A percentile compares a stretch with the other conserved stretches of the same genome.
Evolutionary conservation across 2,113 vertebrate genomes (phyloP).

Genomic region (Pelecanoides urinatrix): DNA sequence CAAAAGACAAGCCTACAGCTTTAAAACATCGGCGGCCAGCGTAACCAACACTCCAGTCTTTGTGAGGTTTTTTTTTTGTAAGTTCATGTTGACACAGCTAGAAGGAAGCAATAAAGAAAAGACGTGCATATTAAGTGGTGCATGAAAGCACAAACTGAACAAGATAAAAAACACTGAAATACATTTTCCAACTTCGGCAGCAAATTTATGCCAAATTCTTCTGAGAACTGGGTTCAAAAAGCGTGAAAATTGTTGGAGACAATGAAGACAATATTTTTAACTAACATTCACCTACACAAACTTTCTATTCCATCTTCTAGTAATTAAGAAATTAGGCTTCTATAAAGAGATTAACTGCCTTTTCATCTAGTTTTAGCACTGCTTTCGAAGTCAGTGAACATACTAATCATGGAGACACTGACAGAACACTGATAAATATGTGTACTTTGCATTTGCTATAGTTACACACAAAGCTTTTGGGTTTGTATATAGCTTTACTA

Average conservation of each 20-base stretch:
- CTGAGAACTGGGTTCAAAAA: neutral
- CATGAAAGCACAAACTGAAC: neutral
- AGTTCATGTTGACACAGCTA: neutral
- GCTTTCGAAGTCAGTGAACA: neutral
- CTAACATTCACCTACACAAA: neutral
- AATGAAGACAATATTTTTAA: neutral
- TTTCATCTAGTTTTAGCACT: neutral
- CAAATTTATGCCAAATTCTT: neutral
- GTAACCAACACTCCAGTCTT: neutral
- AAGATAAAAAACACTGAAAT: neutral
- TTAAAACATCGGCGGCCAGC: neutral
- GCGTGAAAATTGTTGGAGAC: neutral
- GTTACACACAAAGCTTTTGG: neutral
- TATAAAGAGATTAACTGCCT: neutral
- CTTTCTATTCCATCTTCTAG: neutral
- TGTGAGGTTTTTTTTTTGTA: neutral
- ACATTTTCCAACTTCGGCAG: neutral
- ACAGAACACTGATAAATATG: rapidly evolving
- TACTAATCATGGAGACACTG: neutral
- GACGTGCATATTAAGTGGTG: too few species aligned
- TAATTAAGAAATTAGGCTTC: neutral
- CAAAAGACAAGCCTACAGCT: neutral
- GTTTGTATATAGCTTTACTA: neutral
- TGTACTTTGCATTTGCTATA: neutral
- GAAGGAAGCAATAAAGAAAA: neutral